A percentile compares a stretch with the other conserved stretches of the same genome.
phyloP scores from a whole-genome alignment of 2,113 vertebrate genomes.

The Daubentonia madagascariensis region DNA sequence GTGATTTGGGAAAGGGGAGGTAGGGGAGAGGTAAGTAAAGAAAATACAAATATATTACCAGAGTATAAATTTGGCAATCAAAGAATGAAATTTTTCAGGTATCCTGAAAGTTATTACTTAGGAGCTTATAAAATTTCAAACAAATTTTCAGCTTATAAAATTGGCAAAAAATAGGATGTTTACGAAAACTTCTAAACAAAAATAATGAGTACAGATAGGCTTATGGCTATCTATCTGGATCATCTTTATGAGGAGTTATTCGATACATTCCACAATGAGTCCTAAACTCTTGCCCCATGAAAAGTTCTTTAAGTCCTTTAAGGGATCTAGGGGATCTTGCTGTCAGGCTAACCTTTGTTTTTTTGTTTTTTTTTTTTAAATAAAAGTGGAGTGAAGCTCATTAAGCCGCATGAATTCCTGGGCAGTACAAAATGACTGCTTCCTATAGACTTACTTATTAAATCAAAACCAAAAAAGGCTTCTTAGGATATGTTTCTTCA shows the following conservation, averaged over 20 bases:
- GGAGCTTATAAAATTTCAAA: background rate
- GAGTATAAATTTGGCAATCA: background rate
- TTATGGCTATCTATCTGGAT: background rate
- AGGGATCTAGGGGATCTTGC: background rate
- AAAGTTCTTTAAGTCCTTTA: background rate
- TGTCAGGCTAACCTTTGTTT: background rate
- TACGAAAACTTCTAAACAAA: background rate
- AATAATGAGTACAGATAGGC: background rate
- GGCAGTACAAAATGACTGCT: background rate
- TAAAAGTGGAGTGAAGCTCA: background rate
- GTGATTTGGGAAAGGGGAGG: background rate
- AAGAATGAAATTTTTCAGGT: background rate
- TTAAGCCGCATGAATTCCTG: background rate
- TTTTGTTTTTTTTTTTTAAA: background rate
- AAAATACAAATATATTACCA: background rate
- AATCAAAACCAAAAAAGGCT: background rate
- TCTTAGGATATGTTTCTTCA: background rate
- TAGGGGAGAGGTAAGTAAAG: background rate
- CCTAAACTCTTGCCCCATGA: background rate
- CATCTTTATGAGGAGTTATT: background rate
- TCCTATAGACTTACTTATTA: background rate
- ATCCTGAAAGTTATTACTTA: background rate
- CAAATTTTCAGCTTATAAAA: too few relatives aligned
- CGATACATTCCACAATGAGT: background rate
- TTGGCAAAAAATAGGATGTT: background rate